Evolutionary conservation across 2,113 vertebrate species (phyloP).

Genomic region (Tyrannus savana): DNA sequence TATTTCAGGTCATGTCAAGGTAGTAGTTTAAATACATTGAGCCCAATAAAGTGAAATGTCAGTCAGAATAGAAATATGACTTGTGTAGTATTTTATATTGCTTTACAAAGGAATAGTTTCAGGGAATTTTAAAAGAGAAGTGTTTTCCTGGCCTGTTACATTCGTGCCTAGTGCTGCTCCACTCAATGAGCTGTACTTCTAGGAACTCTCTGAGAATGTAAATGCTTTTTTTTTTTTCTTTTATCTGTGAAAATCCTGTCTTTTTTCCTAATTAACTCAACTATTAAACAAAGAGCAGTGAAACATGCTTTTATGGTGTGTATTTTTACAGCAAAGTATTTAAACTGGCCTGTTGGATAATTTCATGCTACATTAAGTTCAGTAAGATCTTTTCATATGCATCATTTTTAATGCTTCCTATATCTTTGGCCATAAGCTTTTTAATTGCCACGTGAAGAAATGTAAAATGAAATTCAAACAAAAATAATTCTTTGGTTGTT

Average conservation of each 20-base stretch:
- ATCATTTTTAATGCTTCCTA: conserved; percentile 70
- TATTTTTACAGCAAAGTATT: conserved; percentile 61
- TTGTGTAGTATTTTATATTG: background rate
- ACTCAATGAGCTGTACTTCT: background rate
- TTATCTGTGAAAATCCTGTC: background rate
- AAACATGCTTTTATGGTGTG: conserved; percentile 50
- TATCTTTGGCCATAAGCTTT: conserved; percentile 59
- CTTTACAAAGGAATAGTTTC: background rate
- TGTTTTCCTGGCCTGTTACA: background rate
- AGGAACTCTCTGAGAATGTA: background rate
- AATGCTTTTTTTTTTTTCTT: background rate
- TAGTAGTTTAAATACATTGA: background rate
- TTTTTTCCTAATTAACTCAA: conserved; percentile 1
- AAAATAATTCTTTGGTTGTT: background rate
- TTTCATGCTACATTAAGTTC: conserved; percentile 70
- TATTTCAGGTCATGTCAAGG: background rate
- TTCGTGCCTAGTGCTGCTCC: background rate
- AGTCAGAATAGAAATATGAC: background rate
- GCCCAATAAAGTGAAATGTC: conserved; percentile 11
- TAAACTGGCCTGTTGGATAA: conserved; percentile 59
- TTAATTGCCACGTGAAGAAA: conserved; percentile 58
- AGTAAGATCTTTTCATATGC: conserved; percentile 35
- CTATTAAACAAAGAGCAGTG: conserved; percentile 47
- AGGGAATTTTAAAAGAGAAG: background rate
- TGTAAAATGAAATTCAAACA: background rate